Evolutionary conservation across 2,797 vertebrate genomes (phyloP), one percentile per base, ranked within the genome.

Genomic region (Hydrolagus colliei): DNA sequence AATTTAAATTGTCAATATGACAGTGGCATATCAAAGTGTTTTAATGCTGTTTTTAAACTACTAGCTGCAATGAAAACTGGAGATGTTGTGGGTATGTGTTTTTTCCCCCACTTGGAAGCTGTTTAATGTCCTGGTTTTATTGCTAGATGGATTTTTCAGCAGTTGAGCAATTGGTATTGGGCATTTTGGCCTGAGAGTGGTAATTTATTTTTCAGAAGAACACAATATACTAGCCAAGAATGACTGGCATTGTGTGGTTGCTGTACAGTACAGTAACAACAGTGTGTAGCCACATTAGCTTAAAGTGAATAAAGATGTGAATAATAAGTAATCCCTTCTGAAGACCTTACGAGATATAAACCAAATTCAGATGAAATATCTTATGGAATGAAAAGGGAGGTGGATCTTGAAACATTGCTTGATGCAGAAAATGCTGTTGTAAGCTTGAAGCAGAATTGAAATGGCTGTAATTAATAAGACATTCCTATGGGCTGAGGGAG

Each of bases 271-370:
- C 6, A 52, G 6, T 52, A 52, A 52, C 3, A 52, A 9, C 62
- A 80, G 78, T 27, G 63, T 80, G 79, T 35, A 52, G 65, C 62
- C 7, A 71, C 9, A 41, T 16, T 41, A 20, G 35, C 9, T 68
- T 68, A 79, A 84, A 41, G 32, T 84, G 12, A 84, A 84, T 84
- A 18, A 67, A 71, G 63, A 68, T 82, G 41, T 67, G 5, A 84
- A 41, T 63, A 71, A 84, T 32, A 71, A 71, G 79, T 65, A 32
- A 71, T 41, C 16, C 62, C 68, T 71, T 32, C 52, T 68, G 79
- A 27, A 71, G 41, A 12, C 79, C 79, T 84, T 71, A 71, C 11
- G 63, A 71, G 79, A 71, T 35, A 65, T 27, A 27, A 84, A n/a
- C 63, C 32, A 16, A 65, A 67, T 18, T 16, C 62, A 80, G 67